A percentile compares a stretch with the other conserved stretches of the same genome.
Conservation (phyloP, 2,888 invertebrate species). For the Noctuana brunneofusca region DNA sequence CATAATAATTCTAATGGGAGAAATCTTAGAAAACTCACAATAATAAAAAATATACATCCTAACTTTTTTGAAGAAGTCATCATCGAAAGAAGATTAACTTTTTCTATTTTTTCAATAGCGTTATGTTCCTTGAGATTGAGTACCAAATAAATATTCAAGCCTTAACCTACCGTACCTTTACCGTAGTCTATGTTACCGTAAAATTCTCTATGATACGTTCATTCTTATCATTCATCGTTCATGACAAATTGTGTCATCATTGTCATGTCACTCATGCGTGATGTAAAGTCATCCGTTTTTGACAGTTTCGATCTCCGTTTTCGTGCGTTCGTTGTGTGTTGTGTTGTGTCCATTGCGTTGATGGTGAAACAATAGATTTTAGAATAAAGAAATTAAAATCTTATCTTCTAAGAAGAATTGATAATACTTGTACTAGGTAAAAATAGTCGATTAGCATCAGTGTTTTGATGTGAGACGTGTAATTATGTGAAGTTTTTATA, state of each 20-base stretch:
- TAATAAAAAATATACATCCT: no score
- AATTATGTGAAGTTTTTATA: conserved; percentile 72
- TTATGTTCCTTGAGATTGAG: no score
- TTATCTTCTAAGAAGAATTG: background rate
- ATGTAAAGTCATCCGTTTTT: background rate
- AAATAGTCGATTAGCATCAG: background rate
- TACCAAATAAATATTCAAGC: no score
- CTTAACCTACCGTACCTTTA: no score
- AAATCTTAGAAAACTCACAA: no score
- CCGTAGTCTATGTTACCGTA: no score
- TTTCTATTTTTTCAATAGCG: no score
- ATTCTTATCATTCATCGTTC: background rate
- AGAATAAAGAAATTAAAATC: background rate
- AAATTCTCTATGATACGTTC: background rate
- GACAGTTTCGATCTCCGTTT: background rate
- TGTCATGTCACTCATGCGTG: background rate
- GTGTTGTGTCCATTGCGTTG: background rate
- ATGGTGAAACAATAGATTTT: conserved; percentile 3
- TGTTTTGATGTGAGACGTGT: conserved; percentile 13
- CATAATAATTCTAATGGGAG: no score
- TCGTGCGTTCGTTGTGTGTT: no score
- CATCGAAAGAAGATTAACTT: no score
- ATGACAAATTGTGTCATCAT: background rate
- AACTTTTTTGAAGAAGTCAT: no score
- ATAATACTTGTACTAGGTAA: background rate